Evolutionary conservation across 1,140 invertebrate species (phyloP).

Genomic region (Archegozetes longisetosus): DNA sequence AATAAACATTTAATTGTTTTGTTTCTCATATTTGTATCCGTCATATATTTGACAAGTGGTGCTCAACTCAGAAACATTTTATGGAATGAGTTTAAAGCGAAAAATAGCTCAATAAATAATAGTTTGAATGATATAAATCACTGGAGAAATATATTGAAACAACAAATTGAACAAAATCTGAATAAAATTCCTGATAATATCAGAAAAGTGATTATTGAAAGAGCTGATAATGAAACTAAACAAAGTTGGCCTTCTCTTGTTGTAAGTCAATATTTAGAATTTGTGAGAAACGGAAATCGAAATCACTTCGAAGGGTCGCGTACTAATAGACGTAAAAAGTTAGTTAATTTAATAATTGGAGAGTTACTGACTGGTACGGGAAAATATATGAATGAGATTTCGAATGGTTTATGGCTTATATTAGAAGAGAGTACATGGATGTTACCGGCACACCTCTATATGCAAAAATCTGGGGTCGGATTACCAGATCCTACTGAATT

Average conservation of each 20-base stretch:
- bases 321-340: neutral
- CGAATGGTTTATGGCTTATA: conserved; percentile 12
- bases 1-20: no score
- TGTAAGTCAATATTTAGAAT: neutral
- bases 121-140: neutral
- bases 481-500: neutral
- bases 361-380: neutral
- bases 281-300: neutral
- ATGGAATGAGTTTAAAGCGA: no score
- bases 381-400: conserved; percentile 11
- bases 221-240: neutral
- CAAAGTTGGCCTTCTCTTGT: neutral
- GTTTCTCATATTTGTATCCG: no score
- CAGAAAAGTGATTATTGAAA: neutral
- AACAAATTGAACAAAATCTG: neutral
- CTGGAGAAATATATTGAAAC: neutral
- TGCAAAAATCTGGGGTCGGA: neutral
- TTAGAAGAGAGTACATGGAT: conserved; percentile 11
- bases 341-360: neutral
- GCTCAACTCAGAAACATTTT: no score
- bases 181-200: neutral
- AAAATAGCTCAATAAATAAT: no score
- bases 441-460: conserved; percentile 2
- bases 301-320: neutral
- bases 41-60: no score